These are phyloP conservation scores for Sminthurides bifidus DNA, from an alignment of 1,140 invertebrate genomes.

Conservation along the genomic window DNA sequence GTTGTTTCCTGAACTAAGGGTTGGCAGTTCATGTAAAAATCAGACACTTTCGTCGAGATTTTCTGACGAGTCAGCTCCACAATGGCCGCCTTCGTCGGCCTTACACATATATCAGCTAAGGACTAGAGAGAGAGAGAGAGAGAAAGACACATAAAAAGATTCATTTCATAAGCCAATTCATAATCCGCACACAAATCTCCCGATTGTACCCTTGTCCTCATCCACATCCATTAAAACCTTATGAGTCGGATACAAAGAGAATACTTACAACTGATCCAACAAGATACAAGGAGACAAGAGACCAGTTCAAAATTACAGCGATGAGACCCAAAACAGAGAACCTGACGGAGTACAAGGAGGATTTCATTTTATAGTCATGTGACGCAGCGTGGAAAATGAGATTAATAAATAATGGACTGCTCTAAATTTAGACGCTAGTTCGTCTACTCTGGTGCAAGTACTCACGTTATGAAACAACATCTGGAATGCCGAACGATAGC, in stretches of 20 bases:
- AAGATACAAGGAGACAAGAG: conserved; percentile 69
- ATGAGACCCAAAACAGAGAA: conserved; percentile 49
- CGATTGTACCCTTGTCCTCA: neutral
- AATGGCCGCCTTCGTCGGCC: conserved; percentile 24
- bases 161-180: neutral
- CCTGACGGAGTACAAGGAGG: conserved; percentile 13
- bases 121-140: conserved; percentile 10
- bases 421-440: neutral
- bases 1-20: conserved; percentile 5
- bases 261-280: conserved; percentile 53
- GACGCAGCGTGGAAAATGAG: neutral
- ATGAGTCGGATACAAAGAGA: neutral
- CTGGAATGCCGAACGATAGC: conserved; percentile 69
- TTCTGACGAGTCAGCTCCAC: conserved; percentile 13
- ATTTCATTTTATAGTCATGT: neutral
- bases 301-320: conserved; percentile 79
- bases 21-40: conserved; percentile 26
- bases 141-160: conserved; percentile 3
- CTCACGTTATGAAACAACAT: conserved; percentile 66
- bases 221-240: neutral
- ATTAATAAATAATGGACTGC: neutral
- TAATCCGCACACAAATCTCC: neutral
- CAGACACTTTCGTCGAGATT: conserved; percentile 22
- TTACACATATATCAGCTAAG: conserved; percentile 26
- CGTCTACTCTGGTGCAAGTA: conserved; percentile 17